These are phyloP conservation scores for Epizoanthus rinbou DNA, from an alignment of 92 coral and sea anemone species.

Conservation along the genomic window DNA sequence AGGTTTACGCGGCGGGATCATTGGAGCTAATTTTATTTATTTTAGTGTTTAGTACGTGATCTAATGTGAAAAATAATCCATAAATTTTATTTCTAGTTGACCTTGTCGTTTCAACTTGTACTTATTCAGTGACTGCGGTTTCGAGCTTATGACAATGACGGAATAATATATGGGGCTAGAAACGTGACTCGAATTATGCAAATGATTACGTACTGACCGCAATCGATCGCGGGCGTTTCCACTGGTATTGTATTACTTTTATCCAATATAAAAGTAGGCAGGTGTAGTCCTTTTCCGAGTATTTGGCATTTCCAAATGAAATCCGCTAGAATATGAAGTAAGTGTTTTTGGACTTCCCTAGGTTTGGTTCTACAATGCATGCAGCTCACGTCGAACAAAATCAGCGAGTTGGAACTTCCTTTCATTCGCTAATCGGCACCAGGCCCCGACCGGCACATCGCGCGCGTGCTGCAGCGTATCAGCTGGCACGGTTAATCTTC, in stretches of 20 bases:
- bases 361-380: not conserved
- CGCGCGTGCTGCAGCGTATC: not conserved
- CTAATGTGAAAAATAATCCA: not conserved
- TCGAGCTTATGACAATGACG: not conserved
- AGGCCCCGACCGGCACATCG: not conserved
- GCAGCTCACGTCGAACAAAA: not conserved
- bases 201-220: not conserved
- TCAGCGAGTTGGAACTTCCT: not conserved
- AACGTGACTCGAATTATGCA: slow-evolving; percentile 4
- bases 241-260: not conserved
- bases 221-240: slow-evolving; percentile 29
- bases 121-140: not conserved
- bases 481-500: not conserved
- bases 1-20: not conserved
- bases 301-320: not conserved
- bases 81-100: not conserved
- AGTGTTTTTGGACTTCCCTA: not conserved
- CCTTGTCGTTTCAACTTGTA: not conserved
- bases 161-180: not conserved
- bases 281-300: not conserved
- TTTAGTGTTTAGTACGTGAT: not conserved
- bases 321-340: not conserved
- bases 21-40: not conserved
- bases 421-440: not conserved
- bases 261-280: not conserved